These are phyloP conservation scores for Drosophila hamatofila DNA, from an alignment of 2,888 invertebrate species.

Conservation along the genomic window DNA sequence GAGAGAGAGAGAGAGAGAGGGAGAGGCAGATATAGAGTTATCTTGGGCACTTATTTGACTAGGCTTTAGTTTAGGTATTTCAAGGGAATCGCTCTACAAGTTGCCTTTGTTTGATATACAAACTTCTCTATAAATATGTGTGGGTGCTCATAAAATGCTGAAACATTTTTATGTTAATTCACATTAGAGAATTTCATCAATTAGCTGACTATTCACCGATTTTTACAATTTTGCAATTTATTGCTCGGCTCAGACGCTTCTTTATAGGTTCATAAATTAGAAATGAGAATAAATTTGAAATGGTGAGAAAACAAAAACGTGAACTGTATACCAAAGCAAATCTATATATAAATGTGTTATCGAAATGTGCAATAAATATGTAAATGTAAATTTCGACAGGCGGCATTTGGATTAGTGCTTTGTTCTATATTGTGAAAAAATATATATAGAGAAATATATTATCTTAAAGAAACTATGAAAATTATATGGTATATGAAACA, in stretches of 20 bases:
- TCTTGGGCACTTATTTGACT: constrained; percentile 27
- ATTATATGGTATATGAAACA: background rate
- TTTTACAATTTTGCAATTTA: constrained; percentile 8
- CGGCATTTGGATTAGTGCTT: background rate
- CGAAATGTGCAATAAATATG: constrained; percentile 3
- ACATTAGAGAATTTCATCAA: constrained; percentile 1
- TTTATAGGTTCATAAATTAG: constrained; percentile 29
- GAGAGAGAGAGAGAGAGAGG: too few relatives aligned
- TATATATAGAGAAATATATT: background rate
- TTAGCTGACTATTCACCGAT: constrained; percentile 10
- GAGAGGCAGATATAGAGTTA: background rate
- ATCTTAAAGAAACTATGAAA: background rate
- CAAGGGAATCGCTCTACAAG: constrained; percentile 19
- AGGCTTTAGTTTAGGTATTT: constrained; percentile 23
- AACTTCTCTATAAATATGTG: background rate
- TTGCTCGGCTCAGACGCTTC: constrained; percentile 3
- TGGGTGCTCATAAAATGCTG: background rate
- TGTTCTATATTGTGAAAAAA: background rate
- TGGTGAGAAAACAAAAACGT: background rate
- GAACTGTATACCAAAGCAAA: background rate
- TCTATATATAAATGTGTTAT: background rate
- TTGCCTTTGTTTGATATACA: background rate
- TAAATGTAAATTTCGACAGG: constrained; percentile 5
- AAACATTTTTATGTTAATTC: constrained; percentile 14
- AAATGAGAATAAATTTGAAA: constrained; percentile 9